Percentiles rank a stretch among this genome's conserved stretches.
Evolutionary conservation across 2,797 vertebrate genomes (phyloP).

Genomic region (Rallus crepitans): DNA sequence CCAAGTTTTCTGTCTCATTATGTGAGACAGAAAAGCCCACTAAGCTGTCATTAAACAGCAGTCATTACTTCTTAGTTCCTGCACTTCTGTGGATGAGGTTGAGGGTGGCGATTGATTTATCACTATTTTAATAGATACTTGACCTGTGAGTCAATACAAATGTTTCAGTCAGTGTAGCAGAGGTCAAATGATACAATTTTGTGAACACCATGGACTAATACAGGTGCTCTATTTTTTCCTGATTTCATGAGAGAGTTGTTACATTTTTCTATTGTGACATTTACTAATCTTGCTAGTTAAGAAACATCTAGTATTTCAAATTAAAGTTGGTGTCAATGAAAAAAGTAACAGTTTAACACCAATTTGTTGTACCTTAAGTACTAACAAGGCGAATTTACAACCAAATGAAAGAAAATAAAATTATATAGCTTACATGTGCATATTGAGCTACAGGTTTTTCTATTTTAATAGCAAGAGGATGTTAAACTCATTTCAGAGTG

Average conservation of each 20-base stretch:
- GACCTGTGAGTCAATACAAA: slow-evolving; percentile 76
- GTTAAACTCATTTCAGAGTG: neutral
- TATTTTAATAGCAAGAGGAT: neutral
- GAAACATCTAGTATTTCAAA: neutral
- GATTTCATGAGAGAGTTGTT: slow-evolving; percentile 6
- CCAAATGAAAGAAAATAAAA: neutral
- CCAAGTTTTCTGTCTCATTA: slow-evolving; percentile 74
- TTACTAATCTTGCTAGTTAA: neutral
- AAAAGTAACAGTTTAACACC: neutral
- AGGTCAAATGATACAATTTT: slow-evolving; percentile 62
- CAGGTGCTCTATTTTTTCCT: slow-evolving; percentile 9
- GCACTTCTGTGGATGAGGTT: slow-evolving; percentile 14
- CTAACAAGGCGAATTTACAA: neutral
- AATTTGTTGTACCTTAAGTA: neutral
- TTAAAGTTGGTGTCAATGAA: slow-evolving; percentile 6
- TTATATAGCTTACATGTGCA: neutral
- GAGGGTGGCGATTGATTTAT: slow-evolving; percentile 63
- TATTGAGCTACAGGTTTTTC: neutral
- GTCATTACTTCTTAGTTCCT: slow-evolving; percentile 69
- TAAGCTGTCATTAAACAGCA: slow-evolving; percentile 69
- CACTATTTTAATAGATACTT: slow-evolving; percentile 73
- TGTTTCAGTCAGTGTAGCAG: slow-evolving; percentile 52
- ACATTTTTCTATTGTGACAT: slow-evolving; percentile 16
- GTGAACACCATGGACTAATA: slow-evolving; percentile 36
- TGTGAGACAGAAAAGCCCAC: slow-evolving; percentile 67